Evolutionary conservation across 2,797 vertebrate species (phyloP).

Genomic region (Eulemur coronatus): DNA sequence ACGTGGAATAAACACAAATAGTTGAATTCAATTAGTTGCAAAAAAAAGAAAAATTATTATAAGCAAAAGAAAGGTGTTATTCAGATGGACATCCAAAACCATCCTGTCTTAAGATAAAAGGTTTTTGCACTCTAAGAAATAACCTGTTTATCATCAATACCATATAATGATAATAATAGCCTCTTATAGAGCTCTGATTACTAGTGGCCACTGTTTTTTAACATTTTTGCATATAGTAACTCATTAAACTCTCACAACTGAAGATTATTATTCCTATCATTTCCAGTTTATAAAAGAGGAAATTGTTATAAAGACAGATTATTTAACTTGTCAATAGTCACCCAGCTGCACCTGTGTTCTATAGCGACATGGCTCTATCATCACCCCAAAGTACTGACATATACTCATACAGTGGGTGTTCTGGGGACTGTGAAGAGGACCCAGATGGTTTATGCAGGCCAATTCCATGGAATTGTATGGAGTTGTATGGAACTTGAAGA

Average conservation of each 20-base stretch:
- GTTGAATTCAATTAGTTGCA: not conserved
- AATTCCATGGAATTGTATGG: too few species aligned
- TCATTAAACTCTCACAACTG: not conserved
- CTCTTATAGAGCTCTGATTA: not conserved
- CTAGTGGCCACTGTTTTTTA: not conserved
- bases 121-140: not conserved
- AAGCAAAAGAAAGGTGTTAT: not conserved
- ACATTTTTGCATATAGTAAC: not conserved
- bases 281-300: not conserved
- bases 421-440: not conserved
- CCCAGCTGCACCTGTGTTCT: rapidly evolving
- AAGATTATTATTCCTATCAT: not conserved
- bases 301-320: not conserved
- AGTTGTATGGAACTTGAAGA: not conserved
- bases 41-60: not conserved
- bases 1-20: not conserved
- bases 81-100: not conserved
- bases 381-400: not conserved
- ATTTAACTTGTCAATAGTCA: not conserved
- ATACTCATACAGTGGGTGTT: too few species aligned
- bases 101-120: not conserved
- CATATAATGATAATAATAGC: not conserved
- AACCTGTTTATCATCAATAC: not conserved
- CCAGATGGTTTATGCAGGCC: not conserved
- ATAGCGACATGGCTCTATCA: not conserved